A percentile compares a stretch with the other conserved stretches of the same genome.
Evolutionary conservation across 2,113 vertebrate species (phyloP).

Genomic region (Psilopogon haemacephalus): DNA sequence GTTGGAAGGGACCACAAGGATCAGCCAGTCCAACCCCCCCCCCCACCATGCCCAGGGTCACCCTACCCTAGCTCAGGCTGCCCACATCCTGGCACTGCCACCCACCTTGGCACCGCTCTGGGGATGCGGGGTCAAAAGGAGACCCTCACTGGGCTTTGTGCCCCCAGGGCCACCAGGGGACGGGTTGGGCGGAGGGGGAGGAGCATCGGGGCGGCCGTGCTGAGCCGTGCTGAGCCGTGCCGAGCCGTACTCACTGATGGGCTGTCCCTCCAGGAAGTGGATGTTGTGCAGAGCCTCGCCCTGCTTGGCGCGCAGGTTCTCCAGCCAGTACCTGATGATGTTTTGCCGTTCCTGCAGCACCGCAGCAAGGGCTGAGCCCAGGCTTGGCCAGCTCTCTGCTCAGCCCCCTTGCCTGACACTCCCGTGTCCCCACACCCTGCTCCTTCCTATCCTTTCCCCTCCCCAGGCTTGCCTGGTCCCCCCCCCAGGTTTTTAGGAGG

Average conservation of each 20-base stretch:
- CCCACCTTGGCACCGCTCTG: not conserved
- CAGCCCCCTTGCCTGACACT: not conserved
- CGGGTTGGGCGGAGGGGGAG: not conserved
- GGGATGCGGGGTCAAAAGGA: not conserved
- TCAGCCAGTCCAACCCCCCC: too few species aligned
- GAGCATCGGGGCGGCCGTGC: not conserved
- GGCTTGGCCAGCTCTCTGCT: fast-evolving
- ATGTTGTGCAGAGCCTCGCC: conserved; percentile 94
- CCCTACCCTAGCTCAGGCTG: too few species aligned
- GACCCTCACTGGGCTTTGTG: not conserved
- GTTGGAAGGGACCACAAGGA: too few species aligned
- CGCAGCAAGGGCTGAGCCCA: not conserved
- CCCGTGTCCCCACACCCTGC: fast-evolving
- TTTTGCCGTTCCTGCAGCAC: conserved; percentile 88
- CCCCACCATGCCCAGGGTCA: too few species aligned
- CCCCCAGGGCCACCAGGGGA: fast-evolving
- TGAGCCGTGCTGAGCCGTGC: not conserved
- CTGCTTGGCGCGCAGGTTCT: conserved; percentile 93
- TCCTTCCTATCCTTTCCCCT: not conserved
- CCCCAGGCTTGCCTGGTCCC: fast-evolving
- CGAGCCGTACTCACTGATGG: conserved; percentile 86
- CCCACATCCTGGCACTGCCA: too few species aligned
- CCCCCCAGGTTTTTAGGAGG: not conserved
- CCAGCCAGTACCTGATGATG: conserved; percentile 96
- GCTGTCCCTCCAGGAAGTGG: conserved; percentile 94